These are phyloP conservation scores for Scolanthus callimorphus DNA, from an alignment of 92 coral and sea anemone genomes.

Conservation along the genomic window DNA sequence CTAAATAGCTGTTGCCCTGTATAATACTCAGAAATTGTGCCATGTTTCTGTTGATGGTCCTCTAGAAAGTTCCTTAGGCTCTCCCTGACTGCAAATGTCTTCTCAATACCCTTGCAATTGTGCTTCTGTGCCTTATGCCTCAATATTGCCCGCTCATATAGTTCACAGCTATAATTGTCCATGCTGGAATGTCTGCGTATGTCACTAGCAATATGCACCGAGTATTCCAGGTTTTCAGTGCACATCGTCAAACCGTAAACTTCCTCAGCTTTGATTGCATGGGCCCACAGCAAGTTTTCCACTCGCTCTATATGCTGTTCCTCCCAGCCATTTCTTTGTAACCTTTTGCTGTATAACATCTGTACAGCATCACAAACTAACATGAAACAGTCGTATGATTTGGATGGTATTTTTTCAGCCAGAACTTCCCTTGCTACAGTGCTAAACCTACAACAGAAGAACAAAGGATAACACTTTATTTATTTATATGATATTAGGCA, in stretches of 20 bases:
- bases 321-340: constrained; percentile 32
- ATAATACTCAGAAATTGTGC: constrained; percentile 41
- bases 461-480: too few species aligned
- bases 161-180: constrained; percentile 67
- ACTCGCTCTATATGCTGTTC: constrained; percentile 19
- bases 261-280: constrained; percentile 71
- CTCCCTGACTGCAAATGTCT: constrained; percentile 52
- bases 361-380: constrained; percentile 33
- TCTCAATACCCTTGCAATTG: constrained; percentile 64
- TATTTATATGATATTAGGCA: too few species aligned
- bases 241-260: constrained; percentile 54
- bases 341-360: constrained; percentile 32
- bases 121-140: constrained; percentile 62
- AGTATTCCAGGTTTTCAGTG: constrained; percentile 65
- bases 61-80: constrained; percentile 29
- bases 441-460: constrained; percentile 33
- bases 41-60: constrained; percentile 22
- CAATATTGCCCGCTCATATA: constrained; percentile 56
- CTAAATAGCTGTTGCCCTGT: not conserved
- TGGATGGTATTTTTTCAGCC: constrained; percentile 55
- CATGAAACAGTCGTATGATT: constrained; percentile 48
- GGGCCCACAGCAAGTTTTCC: constrained; percentile 40
- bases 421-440: constrained; percentile 56
- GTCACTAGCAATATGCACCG: constrained; percentile 42
- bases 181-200: constrained; percentile 55